Conservation (phyloP, 2,797 vertebrate genomes). For the Lophotriccus pileatus region DNA sequence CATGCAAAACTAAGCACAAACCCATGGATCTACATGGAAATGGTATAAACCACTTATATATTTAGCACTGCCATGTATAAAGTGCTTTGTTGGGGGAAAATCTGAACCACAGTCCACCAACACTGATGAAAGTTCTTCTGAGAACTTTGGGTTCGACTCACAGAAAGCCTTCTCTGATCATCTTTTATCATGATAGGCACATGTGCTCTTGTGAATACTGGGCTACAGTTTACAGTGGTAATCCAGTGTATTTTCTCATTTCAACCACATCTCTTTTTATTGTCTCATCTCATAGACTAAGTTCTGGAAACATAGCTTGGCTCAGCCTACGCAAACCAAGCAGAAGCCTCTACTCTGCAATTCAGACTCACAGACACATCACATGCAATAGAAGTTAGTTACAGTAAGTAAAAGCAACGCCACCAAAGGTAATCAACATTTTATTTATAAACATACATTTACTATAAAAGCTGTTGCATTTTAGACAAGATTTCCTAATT, state of each 20-base stretch:
- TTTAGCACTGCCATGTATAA: not conserved
- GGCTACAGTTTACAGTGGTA: not conserved
- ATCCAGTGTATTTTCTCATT: not conserved
- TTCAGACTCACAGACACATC: not conserved
- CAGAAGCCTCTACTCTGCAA: not conserved
- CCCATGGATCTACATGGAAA: not conserved
- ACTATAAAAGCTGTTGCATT: conserved; percentile 92
- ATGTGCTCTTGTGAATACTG: not conserved
- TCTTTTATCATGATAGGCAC: not conserved
- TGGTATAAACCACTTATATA: not conserved
- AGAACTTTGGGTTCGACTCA: not conserved
- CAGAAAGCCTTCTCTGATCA: not conserved
- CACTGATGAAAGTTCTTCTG: not conserved
- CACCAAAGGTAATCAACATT: conserved; percentile 77
- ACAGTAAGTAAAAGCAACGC: conserved; percentile 2
- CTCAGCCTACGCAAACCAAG: not conserved
- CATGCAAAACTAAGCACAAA: not conserved
- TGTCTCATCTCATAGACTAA: not conserved
- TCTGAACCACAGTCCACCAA: not conserved
- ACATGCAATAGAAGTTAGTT: not conserved
- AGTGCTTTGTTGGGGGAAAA: not conserved
- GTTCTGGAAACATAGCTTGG: not conserved
- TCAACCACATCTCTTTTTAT: not conserved
- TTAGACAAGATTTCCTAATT: conserved; percentile 86
- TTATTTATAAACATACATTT: conserved; percentile 99